phyloP scores from a whole-genome alignment of 2,888 invertebrate species.

The Pollenia angustigena region DNA sequence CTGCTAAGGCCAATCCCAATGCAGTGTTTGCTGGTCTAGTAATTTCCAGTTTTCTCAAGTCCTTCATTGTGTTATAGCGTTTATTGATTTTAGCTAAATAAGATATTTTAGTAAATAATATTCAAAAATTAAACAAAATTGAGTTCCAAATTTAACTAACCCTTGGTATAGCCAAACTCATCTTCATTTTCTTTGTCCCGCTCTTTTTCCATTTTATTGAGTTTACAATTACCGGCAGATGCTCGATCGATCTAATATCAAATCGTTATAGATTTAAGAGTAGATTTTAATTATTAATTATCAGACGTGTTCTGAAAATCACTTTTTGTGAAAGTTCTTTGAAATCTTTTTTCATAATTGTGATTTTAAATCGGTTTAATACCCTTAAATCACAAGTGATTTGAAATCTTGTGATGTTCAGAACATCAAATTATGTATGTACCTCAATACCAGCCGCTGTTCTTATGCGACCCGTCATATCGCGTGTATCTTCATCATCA shows the following conservation, averaged over 20 bases:
- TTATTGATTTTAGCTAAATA: conserved; percentile 94
- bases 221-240: conserved; percentile 93
- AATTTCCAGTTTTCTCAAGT: conserved; percentile 87
- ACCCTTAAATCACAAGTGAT: too few relatives aligned
- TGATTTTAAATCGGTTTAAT: too few relatives aligned
- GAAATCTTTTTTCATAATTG: not conserved
- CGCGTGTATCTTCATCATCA: conserved; percentile 90
- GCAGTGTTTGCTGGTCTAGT: conserved; percentile 90
- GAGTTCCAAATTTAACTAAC: conserved; percentile 86
- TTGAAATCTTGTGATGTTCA: too few relatives aligned
- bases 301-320: too few relatives aligned
- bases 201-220: conserved; percentile 90
- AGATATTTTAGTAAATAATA: not conserved
- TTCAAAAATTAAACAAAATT: not conserved
- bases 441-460: conserved; percentile 92
- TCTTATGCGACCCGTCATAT: conserved; percentile 91
- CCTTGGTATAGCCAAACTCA: conserved; percentile 95
- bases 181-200: conserved; percentile 95
- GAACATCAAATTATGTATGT: conserved; percentile 13
- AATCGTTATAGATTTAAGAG: not conserved
- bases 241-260: conserved; percentile 91
- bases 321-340: too few relatives aligned
- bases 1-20: conserved; percentile 96
- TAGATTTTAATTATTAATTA: not conserved
- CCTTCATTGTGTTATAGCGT: conserved; percentile 93